Evolutionary conservation across 1,140 invertebrate species (phyloP).

Genomic region (Sipha flava): DNA sequence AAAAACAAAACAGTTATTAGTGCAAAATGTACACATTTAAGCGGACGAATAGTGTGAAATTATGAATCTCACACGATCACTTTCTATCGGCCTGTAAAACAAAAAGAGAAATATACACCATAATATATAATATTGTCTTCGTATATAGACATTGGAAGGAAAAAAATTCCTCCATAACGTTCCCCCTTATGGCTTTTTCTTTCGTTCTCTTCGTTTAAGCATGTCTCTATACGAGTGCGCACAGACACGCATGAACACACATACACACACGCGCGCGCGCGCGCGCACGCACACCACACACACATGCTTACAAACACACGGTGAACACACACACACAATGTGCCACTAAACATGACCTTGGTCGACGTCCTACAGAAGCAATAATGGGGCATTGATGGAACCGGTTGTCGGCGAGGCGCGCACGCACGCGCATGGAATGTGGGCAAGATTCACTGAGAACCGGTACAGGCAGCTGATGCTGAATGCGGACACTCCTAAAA

Average conservation of each 20-base stretch:
- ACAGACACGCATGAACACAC: too few relatives aligned
- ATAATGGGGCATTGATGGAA: constrained; percentile 9
- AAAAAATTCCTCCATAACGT: neutral
- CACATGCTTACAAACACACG: too few relatives aligned
- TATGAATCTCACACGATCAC: neutral
- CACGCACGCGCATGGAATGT: constrained; percentile 5
- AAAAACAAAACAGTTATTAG: neutral
- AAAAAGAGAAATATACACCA: constrained; percentile 5
- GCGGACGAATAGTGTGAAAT: neutral
- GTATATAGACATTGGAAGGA: neutral
- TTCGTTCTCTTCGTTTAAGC: neutral
- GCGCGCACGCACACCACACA: too few relatives aligned
- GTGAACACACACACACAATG: neutral
- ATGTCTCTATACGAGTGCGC: neutral
- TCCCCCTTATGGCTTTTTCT: neutral
- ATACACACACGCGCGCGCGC: too few relatives aligned
- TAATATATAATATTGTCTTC: neutral
- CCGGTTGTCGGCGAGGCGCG: neutral
- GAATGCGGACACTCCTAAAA: neutral
- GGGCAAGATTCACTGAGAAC: neutral
- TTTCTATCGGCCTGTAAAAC: constrained; percentile 1
- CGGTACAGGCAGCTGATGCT: constrained; percentile 30
- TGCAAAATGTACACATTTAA: neutral
- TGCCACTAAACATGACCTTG: constrained; percentile 25
- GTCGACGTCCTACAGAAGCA: constrained; percentile 4